Evolutionary conservation across 2,797 vertebrate genomes (phyloP).

Genomic region (Phylloscopus collybita): DNA sequence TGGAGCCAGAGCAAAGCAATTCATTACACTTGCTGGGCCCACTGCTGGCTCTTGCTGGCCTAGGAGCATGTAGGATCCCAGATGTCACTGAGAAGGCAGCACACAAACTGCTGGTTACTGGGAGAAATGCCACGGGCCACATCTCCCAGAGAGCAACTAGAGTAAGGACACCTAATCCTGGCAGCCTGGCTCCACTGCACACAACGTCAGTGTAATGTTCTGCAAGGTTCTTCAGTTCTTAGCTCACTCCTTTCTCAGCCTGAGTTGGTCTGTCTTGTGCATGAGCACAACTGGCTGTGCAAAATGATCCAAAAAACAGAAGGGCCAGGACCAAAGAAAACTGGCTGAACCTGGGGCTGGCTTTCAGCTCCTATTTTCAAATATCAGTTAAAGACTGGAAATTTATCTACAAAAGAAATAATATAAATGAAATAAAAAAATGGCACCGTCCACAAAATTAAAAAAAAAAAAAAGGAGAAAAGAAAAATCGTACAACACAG

Average conservation of each 20-base stretch:
- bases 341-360: slow-evolving; percentile 65
- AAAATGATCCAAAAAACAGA: slow-evolving; percentile 69
- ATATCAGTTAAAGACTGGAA: slow-evolving; percentile 75
- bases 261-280: slow-evolving; percentile 49
- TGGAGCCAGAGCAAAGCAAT: slow-evolving; percentile 72
- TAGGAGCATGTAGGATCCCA: slow-evolving; percentile 34
- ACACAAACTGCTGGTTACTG: slow-evolving; percentile 29
- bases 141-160: slow-evolving; percentile 8
- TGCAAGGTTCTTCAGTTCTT: slow-evolving; percentile 59
- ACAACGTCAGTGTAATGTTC: slow-evolving; percentile 6
- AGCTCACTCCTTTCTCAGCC: slow-evolving; percentile 69
- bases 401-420: slow-evolving; percentile 82
- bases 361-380: slow-evolving; percentile 73
- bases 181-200: slow-evolving; percentile 44
- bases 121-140: neutral
- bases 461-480: neutral
- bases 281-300: slow-evolving; percentile 33
- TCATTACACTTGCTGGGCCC: slow-evolving; percentile 63
- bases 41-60: slow-evolving; percentile 18
- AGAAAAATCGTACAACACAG: slow-evolving; percentile 66
- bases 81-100: slow-evolving; percentile 44
- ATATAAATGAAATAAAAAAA: slow-evolving; percentile 83
- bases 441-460: slow-evolving; percentile 80
- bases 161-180: slow-evolving; percentile 41
- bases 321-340: slow-evolving; percentile 74